Base-by-base conservation (phyloP, 2,888 invertebrate genomes). In the Icerya purchasi region DNA sequence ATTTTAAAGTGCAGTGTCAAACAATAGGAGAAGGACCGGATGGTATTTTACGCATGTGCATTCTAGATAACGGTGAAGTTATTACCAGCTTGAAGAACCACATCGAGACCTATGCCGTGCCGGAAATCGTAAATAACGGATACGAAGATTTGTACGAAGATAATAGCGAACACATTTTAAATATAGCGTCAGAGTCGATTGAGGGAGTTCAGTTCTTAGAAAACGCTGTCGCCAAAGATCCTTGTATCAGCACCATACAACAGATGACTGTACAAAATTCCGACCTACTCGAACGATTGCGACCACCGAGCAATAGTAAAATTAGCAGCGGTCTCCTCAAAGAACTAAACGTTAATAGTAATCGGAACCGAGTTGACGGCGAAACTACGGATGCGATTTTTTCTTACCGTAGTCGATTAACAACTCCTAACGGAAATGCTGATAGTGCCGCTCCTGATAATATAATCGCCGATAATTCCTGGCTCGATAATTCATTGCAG, bases 31-130 rank as follows among this genome's bases (percentile, higher is more conserved):
- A 63, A 57, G 63, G 61, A 23, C 61, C 61, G 14, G 61, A 63
- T 56, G 63, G 63, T 18, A 61, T 59, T n/a, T 60, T 63, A 50
- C 61, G 63, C 23, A 53, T 63, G 59, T 61, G 63, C 52, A 61
- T 63, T n/a, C 57, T 63, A 25, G 63, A 63, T 54, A 63, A 63
- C 50, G 63, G 63, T 25, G 63, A 63, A 54, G 60, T 62, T 21
- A 63, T 63, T 51, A 53, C 61, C 54, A 61, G 63, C 24, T 23
- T 63, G 21, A 55, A 60, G 52, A 60, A 56, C 53, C 60, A 60
- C 10, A 60, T 60, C 21, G 60, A 51, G 10, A 19, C 60, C 22
- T 52, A 60, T 19, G 59, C 61, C 53, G 58, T 58, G 50, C 60
- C 63, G 23, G 60, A 62, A 36, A 63, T 63, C 53, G 54, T 58